Conservation (phyloP, 2,888 invertebrate genomes). For the Noctua pronuba region DNA sequence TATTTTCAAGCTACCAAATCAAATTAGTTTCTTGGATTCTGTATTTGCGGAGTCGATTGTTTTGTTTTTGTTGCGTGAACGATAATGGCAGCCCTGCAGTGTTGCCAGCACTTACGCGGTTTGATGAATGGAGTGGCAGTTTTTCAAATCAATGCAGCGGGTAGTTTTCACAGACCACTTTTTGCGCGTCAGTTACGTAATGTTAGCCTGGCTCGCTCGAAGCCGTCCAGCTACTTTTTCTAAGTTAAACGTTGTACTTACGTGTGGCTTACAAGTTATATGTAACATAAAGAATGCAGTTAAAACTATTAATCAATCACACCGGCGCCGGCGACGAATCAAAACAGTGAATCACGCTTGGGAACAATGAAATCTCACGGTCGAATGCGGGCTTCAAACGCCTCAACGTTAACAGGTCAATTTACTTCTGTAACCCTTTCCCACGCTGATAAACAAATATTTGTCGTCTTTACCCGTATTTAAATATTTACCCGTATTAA, state of each 20-base stretch:
- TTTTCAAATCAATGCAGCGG: conserved; percentile 80
- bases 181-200: conserved; percentile 75
- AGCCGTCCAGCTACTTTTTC: conserved; percentile 59
- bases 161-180: conserved; percentile 74
- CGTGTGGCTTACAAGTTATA: conserved; percentile 65
- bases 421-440: conserved; percentile 86
- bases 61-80: conserved; percentile 42
- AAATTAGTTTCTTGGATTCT: conserved; percentile 53
- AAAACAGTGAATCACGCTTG: conserved; percentile 86
- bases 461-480: conserved; percentile 72
- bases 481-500: conserved; percentile 65
- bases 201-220: conserved; percentile 55
- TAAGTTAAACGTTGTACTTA: conserved; percentile 65
- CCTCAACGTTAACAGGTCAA: conserved; percentile 86
- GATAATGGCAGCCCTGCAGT: conserved; percentile 66
- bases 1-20: conserved; percentile 59
- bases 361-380: conserved; percentile 88
- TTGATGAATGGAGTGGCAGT: conserved; percentile 86
- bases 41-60: conserved; percentile 46
- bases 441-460: conserved; percentile 86
- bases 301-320: conserved; percentile 84
- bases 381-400: conserved; percentile 88
- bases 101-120: conserved; percentile 72
- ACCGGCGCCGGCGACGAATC: conserved; percentile 83
- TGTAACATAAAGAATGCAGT: conserved; percentile 72